Percentiles rank a stretch among this genome's conserved stretches.
phyloP scores from a whole-genome alignment of 2,888 invertebrate species.

The Kryphioiulus occultus region DNA sequence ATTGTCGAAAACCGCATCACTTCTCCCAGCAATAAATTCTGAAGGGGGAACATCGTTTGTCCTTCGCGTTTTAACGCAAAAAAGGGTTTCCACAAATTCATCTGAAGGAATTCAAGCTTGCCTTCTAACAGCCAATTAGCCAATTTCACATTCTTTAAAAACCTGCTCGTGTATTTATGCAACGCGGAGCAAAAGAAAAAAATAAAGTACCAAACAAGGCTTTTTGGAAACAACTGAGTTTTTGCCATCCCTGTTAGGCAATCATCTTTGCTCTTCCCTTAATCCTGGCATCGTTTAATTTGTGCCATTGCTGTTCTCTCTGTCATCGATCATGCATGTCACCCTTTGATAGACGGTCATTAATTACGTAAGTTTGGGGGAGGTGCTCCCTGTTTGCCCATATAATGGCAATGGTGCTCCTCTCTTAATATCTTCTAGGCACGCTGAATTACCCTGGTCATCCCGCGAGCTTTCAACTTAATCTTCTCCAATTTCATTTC shows the following conservation, averaged over 20 bases:
- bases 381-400: background rate
- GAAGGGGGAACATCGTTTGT: no score
- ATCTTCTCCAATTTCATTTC: conserved; percentile 9
- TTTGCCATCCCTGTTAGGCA: background rate
- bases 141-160: no score
- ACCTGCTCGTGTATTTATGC: no score
- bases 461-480: conserved; percentile 22
- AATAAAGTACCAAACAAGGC: background rate
- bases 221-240: background rate
- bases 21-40: no score
- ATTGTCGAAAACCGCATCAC: no score
- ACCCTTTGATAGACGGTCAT: conserved; percentile 18
- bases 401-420: background rate
- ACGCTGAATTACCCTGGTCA: conserved; percentile 10
- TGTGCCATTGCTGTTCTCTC: background rate
- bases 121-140: no score
- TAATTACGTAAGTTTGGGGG: background rate
- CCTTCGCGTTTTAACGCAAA: no score
- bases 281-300: conserved; percentile 18
- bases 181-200: no score
- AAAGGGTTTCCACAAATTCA: no score
- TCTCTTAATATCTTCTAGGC: conserved; percentile 1
- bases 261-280: conserved; percentile 24
- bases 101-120: no score
- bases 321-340: conserved; percentile 35